Base-by-base conservation (phyloP, 1,140 invertebrate genomes). In the Oedothorax gibbosus region DNA sequence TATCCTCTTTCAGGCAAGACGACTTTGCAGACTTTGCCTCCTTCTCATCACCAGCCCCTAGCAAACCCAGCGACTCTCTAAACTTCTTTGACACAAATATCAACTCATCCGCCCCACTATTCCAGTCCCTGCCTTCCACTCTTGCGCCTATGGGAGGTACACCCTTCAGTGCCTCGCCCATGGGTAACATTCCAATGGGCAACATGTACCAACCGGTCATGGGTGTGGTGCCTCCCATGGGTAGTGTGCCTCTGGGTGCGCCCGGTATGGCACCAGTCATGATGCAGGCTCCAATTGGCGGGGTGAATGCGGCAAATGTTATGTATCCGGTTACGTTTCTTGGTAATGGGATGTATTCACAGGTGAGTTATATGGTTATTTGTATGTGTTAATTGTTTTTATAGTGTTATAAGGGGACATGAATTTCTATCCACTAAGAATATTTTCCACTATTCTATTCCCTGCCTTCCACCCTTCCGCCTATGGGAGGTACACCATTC, bases 21-120 rank as follows among this genome's bases (percentile, higher is more conserved):
- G n/a, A 66, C 51, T 85, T 87, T 71, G 83, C 84, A 56, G 87
- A 80, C 14, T 87, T 87, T 62, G 68, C 75, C 72, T 68, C 87
- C 7, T 62, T 85, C 15, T 21, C 64, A 11, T 78, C 78, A 7
- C 10, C 54, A 11, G 54, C 78, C 57, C 53, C 57, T 15, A 73
- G 65, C 18, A 77, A 71, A 10, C 60, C 71, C 12, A 84, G 60
- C 57, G 81, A 84, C 12, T 76, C 81, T 66, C 60, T 84, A 20
- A 76, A 50, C 57, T 75, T 84, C 60, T 21, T 84, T 15, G 71
- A 84, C 51, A 49, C 56, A 11, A 82, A 18, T 21, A 53, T 51
- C 21, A 14, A n/a, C n/a, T 56, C 72, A 6, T 2, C 56, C 12
- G 21, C 60, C 8, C 50, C 71, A 14, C 21, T 50, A 0, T 84